Conservation (phyloP, 2,113 vertebrate species). For the Mustelus asterias region DNA sequence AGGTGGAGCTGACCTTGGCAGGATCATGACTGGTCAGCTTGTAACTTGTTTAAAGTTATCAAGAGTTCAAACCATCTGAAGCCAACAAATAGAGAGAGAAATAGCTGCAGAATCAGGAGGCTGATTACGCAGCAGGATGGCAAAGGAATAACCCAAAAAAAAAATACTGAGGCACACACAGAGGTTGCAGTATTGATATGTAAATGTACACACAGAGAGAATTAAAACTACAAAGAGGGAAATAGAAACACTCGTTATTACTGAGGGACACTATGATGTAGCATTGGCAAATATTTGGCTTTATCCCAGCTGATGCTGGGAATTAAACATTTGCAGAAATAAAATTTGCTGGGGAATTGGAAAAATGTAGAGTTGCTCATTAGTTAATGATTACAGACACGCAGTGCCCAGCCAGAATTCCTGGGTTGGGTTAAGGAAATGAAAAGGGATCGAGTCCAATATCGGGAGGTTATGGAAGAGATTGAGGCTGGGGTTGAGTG, state of each 20-base stretch:
- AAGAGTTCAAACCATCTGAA: not conserved
- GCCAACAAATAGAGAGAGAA: not conserved
- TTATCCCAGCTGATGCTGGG: not conserved
- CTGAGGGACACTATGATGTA: not conserved
- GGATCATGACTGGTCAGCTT: not conserved
- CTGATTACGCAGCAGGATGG: not conserved
- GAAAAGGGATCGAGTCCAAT: not conserved
- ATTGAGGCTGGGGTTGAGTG: not conserved
- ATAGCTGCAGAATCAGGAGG: not conserved
- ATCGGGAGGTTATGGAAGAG: not conserved
- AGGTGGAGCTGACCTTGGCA: not conserved
- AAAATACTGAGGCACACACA: not conserved
- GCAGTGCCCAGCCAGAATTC: not conserved
- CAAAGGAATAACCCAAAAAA: not conserved
- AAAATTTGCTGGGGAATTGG: not conserved
- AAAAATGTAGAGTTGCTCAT: not conserved
- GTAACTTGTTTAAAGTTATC: not conserved
- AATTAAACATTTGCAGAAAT: not conserved
- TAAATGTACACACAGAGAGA: not conserved
- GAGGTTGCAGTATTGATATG: not conserved
- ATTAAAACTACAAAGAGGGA: not conserved
- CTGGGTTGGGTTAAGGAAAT: not conserved
- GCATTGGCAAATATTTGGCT: not conserved
- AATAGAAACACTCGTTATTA: not conserved
- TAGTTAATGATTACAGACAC: not conserved